These are phyloP conservation scores for Pagetopsis macropterus DNA, from an alignment of 2,797 vertebrate genomes.

Conservation along the genomic window DNA sequence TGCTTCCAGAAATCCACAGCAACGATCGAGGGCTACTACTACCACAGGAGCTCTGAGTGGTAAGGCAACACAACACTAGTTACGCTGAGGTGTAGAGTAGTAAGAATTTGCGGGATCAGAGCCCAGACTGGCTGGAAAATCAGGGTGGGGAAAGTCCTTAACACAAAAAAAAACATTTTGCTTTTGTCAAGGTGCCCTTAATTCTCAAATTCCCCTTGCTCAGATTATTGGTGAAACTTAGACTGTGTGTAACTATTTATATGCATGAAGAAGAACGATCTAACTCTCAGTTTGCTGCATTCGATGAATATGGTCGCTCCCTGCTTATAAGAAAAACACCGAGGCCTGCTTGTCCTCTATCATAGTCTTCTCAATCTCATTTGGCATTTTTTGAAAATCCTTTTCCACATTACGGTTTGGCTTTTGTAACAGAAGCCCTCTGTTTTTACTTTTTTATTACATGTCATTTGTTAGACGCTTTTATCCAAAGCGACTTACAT, in stretches of 20 bases:
- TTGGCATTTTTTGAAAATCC: slow-evolving; percentile 24
- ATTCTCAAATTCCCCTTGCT: slow-evolving; percentile 4
- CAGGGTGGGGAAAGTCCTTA: neutral
- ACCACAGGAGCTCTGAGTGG: slow-evolving; percentile 97
- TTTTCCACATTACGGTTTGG: slow-evolving; percentile 15
- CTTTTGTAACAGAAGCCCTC: slow-evolving; percentile 14
- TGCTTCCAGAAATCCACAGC: slow-evolving; percentile 99
- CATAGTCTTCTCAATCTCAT: slow-evolving; percentile 20
- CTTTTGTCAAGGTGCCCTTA: slow-evolving; percentile 11
- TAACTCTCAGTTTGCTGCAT: neutral
- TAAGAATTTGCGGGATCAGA: slow-evolving; percentile 9
- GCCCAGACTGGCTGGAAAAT: slow-evolving; percentile 6
- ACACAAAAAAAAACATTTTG: neutral
- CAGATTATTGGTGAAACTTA: slow-evolving; percentile 12
- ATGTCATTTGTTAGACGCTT: too few species aligned
- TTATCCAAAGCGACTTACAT: too few species aligned
- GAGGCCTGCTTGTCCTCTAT: neutral
- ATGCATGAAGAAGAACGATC: slow-evolving; percentile 11
- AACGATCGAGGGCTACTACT: slow-evolving; percentile 97
- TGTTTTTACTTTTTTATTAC: neutral
- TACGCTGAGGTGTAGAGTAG: neutral
- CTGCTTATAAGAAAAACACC: neutral
- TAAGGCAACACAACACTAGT: slow-evolving; percentile 68
- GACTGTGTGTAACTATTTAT: slow-evolving; percentile 20
- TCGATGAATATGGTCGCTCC: slow-evolving; percentile 1